Evolutionary conservation across 2,797 vertebrate species (phyloP), one percentile per base, ranked within the genome.

Genomic region (Sibirionetta formosa): DNA sequence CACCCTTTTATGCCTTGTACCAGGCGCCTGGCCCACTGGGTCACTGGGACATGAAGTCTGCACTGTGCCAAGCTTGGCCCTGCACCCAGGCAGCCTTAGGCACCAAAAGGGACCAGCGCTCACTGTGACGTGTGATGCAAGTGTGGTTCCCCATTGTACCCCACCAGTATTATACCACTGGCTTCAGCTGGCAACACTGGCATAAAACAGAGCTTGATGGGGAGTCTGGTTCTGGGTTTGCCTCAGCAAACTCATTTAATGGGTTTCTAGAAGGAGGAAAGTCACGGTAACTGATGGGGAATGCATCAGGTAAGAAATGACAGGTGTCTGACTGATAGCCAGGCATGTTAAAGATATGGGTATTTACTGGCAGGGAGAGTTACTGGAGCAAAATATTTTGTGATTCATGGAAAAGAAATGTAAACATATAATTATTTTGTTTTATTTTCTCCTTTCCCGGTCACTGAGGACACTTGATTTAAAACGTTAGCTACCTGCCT

Each of bases 231-330:
- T 51, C 56, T 38, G 51, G 3, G 5, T 94, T 88, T 86, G 26
- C 90, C 90, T 86, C 82, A 70, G 44, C 20, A 77, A 92, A 68
- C 24, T 53, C 60, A 82, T 27, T 78, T 58, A 78, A 84, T 82
- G 75, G 64, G 40, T 96, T 96, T 94, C 57, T 87, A 75, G 64
- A 78, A 64, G 51, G 3, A 1, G 81, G 40, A 88, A 73, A 68
- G 60, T 89, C 81, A 68, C 64, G 78, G 88, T 88, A 80, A 93
- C 86, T 95, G 86, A 82, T n/a, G 44, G 77, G 86, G 93, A 94
- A 92, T 60, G 36, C 29, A 76, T 71, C 86, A 94, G 68, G 64
- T 87, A 85, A 93, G 87, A 94, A 96, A 84, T 89, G 78, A 77
- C 56, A 91, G 56, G 64, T 87, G 90, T 82, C 80, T 95, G 70